Evolutionary conservation across 2,113 vertebrate species (phyloP).

Genomic region (Cyanoramphus novaezelandiae): DNA sequence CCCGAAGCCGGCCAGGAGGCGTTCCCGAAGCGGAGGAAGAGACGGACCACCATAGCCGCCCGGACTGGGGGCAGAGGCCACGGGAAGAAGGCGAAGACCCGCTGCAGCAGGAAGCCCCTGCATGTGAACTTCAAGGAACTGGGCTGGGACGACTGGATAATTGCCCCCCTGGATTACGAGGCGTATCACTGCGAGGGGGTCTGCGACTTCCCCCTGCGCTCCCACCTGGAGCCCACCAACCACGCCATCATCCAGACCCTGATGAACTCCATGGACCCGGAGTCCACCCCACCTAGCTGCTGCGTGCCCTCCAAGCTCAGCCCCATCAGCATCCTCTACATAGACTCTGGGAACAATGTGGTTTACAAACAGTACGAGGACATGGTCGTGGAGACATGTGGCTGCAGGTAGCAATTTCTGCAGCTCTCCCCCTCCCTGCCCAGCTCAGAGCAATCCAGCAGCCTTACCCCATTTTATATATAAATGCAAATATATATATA

Average conservation of each 20-base stretch:
- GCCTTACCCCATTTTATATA: background rate
- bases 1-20: constrained; percentile 17
- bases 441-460: background rate
- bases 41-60: constrained; percentile 61
- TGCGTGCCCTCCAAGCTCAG: constrained; percentile 88
- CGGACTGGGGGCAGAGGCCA: constrained; percentile 67
- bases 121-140: constrained; percentile 89
- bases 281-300: constrained; percentile 85
- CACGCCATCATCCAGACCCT: constrained; percentile 90
- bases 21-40: constrained; percentile 62
- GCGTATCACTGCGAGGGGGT: constrained; percentile 87
- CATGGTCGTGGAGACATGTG: constrained; percentile 90
- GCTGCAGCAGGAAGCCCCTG: constrained; percentile 85
- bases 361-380: constrained; percentile 92
- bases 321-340: constrained; percentile 90
- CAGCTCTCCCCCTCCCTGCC: background rate
- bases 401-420: constrained; percentile 86
- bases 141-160: constrained; percentile 93
- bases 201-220: constrained; percentile 87
- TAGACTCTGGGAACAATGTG: constrained; percentile 88
- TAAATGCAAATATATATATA: constrained; percentile 8
- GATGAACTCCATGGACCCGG: constrained; percentile 90
- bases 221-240: constrained; percentile 89
- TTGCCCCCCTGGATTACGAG: constrained; percentile 88
- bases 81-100: constrained; percentile 75